Evolutionary conservation across 2,888 invertebrate genomes (phyloP), one percentile per base, ranked within the genome.

Genomic region (Melikaiella ostensackeni): DNA sequence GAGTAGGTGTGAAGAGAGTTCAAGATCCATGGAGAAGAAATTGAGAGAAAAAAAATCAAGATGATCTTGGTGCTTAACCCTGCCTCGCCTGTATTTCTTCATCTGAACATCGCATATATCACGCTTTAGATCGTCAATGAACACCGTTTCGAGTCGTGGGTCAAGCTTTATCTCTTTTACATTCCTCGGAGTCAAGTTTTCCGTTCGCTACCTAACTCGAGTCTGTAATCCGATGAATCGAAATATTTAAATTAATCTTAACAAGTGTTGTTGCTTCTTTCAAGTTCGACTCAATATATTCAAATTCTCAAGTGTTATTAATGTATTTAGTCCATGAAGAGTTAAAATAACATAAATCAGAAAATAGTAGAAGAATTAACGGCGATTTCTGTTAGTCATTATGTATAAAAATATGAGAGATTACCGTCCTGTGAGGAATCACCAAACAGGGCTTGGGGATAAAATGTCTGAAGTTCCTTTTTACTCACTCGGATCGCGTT

Each of bases 1-100:
- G 42, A 46, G 64, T 42, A 66, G 64, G 64, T 66, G 64, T 66
- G 64, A 66, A 66, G 64, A 66, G 42, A 42, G 64, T 42, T 63
- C 33, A 35, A 63, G 63, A 63, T 63, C 42, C 42, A 66, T 64
- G 38, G 64, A 24, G 64, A 24, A 38, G 64, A 66, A 42, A 66
- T 66, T 66, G 42, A 42, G 42, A 42, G 42, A 66, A 66, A 66
- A 24, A 38, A 30, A 30, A 30, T 2, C 24, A 66, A 46, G 42
- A 27, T 66, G 64, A 66, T 66, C 64, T 46, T 64, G 64, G 38
- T 64, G 64, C 27, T 66, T 66, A 42, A 66, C 64, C 64, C 64
- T 24, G 64, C 42, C 42, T 66, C 42, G 42, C 16, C 42, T 38
- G 42, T 46, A 42, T 66, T 42, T 27, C 64, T 66, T 66, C 42